These are phyloP conservation scores for Ecdyonurus torrentis DNA, from an alignment of 2,888 invertebrate species.

Conservation along the genomic window DNA sequence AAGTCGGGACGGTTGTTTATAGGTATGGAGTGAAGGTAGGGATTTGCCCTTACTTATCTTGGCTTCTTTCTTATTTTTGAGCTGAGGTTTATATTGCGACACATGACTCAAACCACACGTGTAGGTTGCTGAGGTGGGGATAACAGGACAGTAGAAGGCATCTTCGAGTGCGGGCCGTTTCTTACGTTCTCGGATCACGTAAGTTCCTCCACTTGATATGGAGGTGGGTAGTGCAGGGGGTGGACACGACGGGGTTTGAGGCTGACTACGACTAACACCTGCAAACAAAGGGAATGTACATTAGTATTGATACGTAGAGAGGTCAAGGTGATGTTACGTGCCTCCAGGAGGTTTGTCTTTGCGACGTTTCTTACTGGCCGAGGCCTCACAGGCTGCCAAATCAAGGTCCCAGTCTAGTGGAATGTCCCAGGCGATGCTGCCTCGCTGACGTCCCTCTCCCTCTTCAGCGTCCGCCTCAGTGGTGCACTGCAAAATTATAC, in stretches of 20 bases:
- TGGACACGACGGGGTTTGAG: background rate
- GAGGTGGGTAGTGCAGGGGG: background rate
- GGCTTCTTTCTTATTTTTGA: too few species aligned
- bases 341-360: background rate
- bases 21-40: background rate
- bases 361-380: background rate
- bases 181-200: slow-evolving; percentile 46
- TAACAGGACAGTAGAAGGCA: background rate
- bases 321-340: background rate
- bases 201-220: slow-evolving; percentile 38
- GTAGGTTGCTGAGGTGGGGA: background rate
- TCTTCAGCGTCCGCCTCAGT: background rate
- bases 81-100: background rate
- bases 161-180: slow-evolving; percentile 3
- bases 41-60: background rate
- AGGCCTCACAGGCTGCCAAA: background rate
- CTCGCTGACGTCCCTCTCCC: slow-evolving; percentile 34
- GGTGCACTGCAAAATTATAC: background rate
- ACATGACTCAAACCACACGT: background rate
- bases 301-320: background rate
- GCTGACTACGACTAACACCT: background rate
- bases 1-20: background rate
- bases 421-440: slow-evolving; percentile 78
- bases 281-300: background rate
- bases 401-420: slow-evolving; percentile 34